These are phyloP conservation scores for Pteromalus puparum DNA, from an alignment of 1,140 invertebrate genomes.

Conservation along the genomic window DNA sequence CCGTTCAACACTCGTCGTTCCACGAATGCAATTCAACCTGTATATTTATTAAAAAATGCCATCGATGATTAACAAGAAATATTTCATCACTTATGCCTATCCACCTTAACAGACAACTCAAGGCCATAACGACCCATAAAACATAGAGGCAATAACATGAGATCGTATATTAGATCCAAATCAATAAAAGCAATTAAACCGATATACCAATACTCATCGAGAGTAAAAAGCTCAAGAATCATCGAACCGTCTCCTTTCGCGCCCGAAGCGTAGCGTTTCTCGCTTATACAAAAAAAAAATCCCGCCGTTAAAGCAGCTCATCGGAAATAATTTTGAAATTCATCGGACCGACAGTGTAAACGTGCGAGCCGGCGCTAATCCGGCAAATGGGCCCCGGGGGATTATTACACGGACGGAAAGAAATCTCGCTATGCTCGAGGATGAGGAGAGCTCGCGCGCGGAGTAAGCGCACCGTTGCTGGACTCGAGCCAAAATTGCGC, in stretches of 20 bases:
- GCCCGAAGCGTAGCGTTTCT: background rate
- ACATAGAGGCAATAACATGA: too few species aligned
- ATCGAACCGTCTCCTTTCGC: background rate
- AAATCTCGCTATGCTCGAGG: slow-evolving; percentile 27
- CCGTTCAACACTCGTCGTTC: background rate
- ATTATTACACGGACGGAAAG: slow-evolving; percentile 6
- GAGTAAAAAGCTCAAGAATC: background rate
- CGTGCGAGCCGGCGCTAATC: slow-evolving; percentile 4
- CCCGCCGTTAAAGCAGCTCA: background rate
- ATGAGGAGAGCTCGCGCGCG: too few species aligned
- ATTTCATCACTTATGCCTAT: too few species aligned
- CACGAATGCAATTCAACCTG: background rate
- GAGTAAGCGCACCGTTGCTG: background rate
- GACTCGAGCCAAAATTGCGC: slow-evolving; percentile 14
- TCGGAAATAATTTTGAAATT: slow-evolving; percentile 33
- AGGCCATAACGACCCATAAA: background rate
- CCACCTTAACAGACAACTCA: too few species aligned
- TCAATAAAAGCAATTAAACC: slow-evolving; percentile 4
- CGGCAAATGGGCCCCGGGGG: slow-evolving; percentile 12
- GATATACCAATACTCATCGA: background rate
- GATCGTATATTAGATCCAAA: background rate
- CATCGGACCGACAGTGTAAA: background rate
- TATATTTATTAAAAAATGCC: background rate
- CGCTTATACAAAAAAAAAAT: background rate
- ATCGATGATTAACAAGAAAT: too few species aligned